Conservation (phyloP, 2,888 invertebrate species). For the Sphaerophoria taeniata region DNA sequence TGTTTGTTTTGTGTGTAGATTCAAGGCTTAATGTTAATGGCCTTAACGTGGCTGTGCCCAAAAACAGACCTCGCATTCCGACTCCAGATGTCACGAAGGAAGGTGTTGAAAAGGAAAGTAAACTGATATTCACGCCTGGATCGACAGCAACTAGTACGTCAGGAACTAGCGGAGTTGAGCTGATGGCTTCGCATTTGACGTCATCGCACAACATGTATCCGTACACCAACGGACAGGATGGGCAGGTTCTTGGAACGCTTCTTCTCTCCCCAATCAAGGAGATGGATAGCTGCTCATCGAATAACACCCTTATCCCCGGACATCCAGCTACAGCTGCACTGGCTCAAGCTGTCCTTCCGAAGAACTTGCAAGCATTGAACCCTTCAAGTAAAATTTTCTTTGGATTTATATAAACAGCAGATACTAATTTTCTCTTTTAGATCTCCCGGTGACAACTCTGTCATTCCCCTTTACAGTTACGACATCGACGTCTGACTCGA, state of each 20-base stretch:
- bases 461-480: constrained; percentile 82
- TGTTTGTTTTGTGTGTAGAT: constrained; percentile 23
- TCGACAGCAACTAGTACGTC: constrained; percentile 82
- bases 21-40: constrained; percentile 85
- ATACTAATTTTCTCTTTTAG: constrained; percentile 11
- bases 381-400: constrained; percentile 43
- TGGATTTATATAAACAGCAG: not conserved
- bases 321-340: constrained; percentile 90
- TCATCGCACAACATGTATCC: constrained; percentile 83
- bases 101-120: constrained; percentile 88
- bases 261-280: constrained; percentile 93
- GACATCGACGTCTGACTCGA: constrained; percentile 78
- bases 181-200: constrained; percentile 87
- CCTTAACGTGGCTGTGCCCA: constrained; percentile 83
- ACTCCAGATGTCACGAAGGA: constrained; percentile 95
- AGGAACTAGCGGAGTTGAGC: constrained; percentile 85
- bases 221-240: constrained; percentile 84
- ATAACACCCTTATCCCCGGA: constrained; percentile 89
- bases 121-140: constrained; percentile 81
- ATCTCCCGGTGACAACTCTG: constrained; percentile 78
- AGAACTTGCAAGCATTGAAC: constrained; percentile 75
- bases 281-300: constrained; percentile 89
- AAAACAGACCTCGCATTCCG: constrained; percentile 93
- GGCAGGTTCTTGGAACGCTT: constrained; percentile 89
- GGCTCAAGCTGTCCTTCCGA: constrained; percentile 89